Base-by-base conservation (phyloP, 2,797 vertebrate species). In the Mus spretus region DNA sequence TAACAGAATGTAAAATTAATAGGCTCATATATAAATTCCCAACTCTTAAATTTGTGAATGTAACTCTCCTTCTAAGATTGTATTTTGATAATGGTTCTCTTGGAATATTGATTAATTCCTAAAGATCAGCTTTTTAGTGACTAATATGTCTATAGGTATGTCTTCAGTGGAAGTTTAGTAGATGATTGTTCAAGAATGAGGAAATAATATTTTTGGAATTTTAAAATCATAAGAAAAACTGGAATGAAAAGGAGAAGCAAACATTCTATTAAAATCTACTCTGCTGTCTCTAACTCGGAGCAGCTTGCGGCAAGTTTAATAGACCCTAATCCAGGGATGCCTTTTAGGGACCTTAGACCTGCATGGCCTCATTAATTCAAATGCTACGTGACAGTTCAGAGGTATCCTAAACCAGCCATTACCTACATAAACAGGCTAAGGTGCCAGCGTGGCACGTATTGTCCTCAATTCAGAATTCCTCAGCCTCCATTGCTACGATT, bases 361-460 rank as follows among this genome's bases (percentile, higher is more conserved):
- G 88, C 90, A 97, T 82, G 97, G 97, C 96, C 96, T 98, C 98
- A 98, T 98, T 98, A 98, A 98, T 98, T 99, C 98, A 97, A 96
- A 97, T 67, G 59, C 77, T 98, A 98, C 61, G 95, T 98, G 98
- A 98, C 98, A 98, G 98, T 98, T 98, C 98, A 98, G 98, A 98
- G 98, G 98, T 98, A 98, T 96, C 97, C 98, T 97, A 98, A 97
- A 97, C 97, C 96, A 98, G 74, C 40, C 92, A 86, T 97, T 98
- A 97, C 96, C 96, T 98, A 95, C 97, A 98, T 97, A 98, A 98
- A 97, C 97, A 98, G 96, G 75, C 40, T 97, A 74, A 26, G 96
- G 74, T 85, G 67, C 80, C 95, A 97, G 59, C 4, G 22, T 91
- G 91, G 97, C 97, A 97, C 96, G 95, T 89, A 0, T 74, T 97